Conservation (phyloP, 2,888 invertebrate genomes). For the Lucinisca nassula region DNA sequence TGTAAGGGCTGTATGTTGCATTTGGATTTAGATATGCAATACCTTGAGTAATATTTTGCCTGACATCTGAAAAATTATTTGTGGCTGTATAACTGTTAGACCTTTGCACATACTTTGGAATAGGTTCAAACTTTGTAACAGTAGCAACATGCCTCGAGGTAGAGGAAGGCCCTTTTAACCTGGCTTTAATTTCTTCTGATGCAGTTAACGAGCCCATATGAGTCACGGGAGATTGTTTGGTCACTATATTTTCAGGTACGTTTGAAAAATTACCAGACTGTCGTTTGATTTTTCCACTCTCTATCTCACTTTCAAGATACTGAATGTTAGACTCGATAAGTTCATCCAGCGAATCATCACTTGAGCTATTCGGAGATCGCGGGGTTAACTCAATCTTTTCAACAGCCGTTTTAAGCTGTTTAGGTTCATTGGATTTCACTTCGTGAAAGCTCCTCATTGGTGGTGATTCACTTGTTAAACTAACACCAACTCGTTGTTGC, state of each 20-base stretch:
- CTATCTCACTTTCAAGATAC: conserved; percentile 82
- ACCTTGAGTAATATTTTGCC: conserved; percentile 17
- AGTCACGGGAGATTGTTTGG: background rate
- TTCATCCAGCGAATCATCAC: conserved; percentile 84
- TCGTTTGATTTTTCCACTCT: conserved; percentile 74
- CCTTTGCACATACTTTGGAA: background rate
- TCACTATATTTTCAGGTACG: background rate
- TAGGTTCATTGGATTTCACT: conserved; percentile 68
- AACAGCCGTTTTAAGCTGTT: conserved; percentile 67
- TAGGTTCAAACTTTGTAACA: background rate
- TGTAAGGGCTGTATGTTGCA: conserved; percentile 73
- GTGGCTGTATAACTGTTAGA: conserved; percentile 19
- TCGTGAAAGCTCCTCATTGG: conserved; percentile 69
- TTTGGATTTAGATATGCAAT: conserved; percentile 16
- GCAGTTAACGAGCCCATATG: background rate
- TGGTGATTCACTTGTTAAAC: conserved; percentile 64
- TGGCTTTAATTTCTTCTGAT: conserved; percentile 1
- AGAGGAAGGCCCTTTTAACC: background rate
- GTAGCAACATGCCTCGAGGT: background rate
- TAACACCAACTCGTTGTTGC: conserved; percentile 6
- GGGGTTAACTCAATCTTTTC: conserved; percentile 69
- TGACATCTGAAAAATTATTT: conserved; percentile 18
- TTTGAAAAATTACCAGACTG: conserved; percentile 65
- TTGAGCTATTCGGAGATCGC: conserved; percentile 74
- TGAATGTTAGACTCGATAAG: conserved; percentile 84